Conservation (phyloP, 2,113 vertebrate genomes). For the Hypanus sabinus region DNA sequence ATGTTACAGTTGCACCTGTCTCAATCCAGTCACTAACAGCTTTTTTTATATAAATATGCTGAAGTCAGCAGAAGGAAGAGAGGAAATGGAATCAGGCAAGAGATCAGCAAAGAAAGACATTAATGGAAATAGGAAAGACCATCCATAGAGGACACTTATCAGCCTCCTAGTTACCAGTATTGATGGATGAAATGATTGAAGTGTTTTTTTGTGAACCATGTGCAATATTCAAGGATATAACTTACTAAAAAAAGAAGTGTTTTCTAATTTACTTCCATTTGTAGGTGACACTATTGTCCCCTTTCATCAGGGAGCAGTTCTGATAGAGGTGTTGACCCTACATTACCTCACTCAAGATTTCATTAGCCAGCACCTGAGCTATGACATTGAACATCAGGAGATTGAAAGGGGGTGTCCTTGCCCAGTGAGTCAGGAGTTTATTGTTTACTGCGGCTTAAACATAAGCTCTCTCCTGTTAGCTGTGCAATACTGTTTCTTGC, state of each 20-base stretch:
- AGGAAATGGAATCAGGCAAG: neutral
- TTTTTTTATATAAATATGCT: neutral
- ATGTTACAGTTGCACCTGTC: neutral
- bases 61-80: neutral
- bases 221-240: neutral
- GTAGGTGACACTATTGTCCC: no score
- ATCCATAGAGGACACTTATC: neutral
- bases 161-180: constrained; percentile 19
- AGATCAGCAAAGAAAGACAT: neutral
- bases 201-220: neutral
- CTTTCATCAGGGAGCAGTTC: neutral
- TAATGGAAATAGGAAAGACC: neutral
- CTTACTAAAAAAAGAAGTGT: neutral
- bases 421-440: neutral
- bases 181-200: constrained; percentile 22
- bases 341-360: neutral
- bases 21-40: neutral
- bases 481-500: no score
- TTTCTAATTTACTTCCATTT: neutral
- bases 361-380: neutral
- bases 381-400: neutral
- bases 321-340: neutral
- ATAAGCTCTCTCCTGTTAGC: no score
- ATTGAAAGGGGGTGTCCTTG: neutral
- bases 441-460: no score